phyloP scores from a whole-genome alignment of 2,888 invertebrate species.

The Caenorhabditis wallacei region DNA sequence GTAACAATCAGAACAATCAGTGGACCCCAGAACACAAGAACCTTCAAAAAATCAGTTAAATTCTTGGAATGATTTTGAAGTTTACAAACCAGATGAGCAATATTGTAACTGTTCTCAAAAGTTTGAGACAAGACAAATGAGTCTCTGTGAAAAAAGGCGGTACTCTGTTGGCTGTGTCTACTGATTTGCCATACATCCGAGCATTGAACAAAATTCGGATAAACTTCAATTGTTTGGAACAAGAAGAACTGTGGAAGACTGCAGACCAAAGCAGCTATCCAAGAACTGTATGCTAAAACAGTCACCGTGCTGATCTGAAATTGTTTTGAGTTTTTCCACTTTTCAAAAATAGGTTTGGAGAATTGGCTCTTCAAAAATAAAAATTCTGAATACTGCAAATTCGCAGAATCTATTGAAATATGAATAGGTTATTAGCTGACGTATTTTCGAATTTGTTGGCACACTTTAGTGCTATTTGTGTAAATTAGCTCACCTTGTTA shows the following conservation, averaged over 20 bases:
- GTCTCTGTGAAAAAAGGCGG: constrained; percentile 21
- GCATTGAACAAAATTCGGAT: constrained; percentile 74
- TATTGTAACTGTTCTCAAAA: constrained; percentile 77
- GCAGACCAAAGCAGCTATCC: constrained; percentile 76
- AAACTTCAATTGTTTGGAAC: constrained; percentile 74
- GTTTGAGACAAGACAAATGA: constrained; percentile 66
- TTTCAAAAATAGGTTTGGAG: neutral
- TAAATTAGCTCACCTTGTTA: constrained; percentile 38
- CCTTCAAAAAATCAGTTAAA: constrained; percentile 58
- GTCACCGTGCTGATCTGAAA: constrained; percentile 70
- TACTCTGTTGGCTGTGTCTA: constrained; percentile 1
- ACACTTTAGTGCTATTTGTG: constrained; percentile 49
- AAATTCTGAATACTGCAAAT: neutral
- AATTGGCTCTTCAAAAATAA: neutral
- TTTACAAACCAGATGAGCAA: constrained; percentile 76
- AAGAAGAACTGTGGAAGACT: constrained; percentile 78
- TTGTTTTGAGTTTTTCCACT: no score
- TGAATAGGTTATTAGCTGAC: constrained; percentile 23
- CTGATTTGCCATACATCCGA: constrained; percentile 79
- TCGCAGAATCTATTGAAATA: neutral
- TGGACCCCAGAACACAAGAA: constrained; percentile 82
- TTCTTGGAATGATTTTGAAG: neutral
- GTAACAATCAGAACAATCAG: constrained; percentile 75
- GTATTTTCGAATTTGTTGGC: neutral
- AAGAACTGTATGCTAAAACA: constrained; percentile 68